Evolutionary conservation across 2,888 invertebrate species (phyloP).

Genomic region (Scaptomyza reducta): DNA sequence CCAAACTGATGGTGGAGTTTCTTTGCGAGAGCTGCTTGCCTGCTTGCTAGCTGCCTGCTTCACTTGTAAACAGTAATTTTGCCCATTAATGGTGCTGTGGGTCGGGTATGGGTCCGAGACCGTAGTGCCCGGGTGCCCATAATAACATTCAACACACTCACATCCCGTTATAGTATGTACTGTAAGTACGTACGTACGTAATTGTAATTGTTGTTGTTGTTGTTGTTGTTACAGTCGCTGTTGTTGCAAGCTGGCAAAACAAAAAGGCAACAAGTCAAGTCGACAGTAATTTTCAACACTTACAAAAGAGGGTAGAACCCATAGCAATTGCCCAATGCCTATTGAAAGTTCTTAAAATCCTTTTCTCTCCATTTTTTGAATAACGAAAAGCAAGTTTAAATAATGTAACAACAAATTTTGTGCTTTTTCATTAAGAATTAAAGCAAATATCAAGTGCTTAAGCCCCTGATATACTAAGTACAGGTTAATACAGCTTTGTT

Average conservation of each 20-base stretch:
- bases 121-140: constrained; percentile 39
- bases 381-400: no score
- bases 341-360: constrained; percentile 36
- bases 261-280: constrained; percentile 80
- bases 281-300: constrained; percentile 80
- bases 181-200: constrained; percentile 25
- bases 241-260: constrained; percentile 57
- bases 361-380: constrained; percentile 12
- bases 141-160: constrained; percentile 67
- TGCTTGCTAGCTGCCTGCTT: constrained; percentile 35
- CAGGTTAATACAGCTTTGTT: background rate
- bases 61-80: constrained; percentile 79
- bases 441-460: no score
- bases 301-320: constrained; percentile 58
- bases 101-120: constrained; percentile 18
- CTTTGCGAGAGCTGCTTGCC: constrained; percentile 14
- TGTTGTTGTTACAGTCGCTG: constrained; percentile 44
- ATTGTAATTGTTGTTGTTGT: constrained; percentile 54
- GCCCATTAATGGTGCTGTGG: constrained; percentile 72
- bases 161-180: constrained; percentile 21
- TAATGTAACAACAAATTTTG: no score
- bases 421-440: no score
- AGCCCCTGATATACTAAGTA: no score
- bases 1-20: constrained; percentile 27
- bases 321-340: constrained; percentile 35